Conservation (phyloP, 2,888 invertebrate species). For the Helicoverpa assulta region DNA sequence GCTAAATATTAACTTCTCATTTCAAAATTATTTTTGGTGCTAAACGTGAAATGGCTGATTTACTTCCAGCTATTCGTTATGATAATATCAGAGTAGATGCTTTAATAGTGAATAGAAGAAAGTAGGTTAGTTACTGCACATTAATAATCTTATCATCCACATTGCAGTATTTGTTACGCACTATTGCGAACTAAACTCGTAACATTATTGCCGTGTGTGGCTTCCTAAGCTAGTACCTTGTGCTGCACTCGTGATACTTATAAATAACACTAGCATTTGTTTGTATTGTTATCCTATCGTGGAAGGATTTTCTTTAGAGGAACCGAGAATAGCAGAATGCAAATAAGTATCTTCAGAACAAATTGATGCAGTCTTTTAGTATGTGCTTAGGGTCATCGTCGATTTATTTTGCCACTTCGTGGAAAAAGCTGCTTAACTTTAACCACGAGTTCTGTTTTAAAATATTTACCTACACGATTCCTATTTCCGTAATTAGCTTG, state of each 20-base stretch:
- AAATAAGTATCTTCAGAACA: no score
- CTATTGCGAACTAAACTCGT: slow-evolving; percentile 47
- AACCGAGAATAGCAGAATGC: no score
- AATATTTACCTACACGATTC: slow-evolving; percentile 16
- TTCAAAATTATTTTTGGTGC: background rate
- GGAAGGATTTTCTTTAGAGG: no score
- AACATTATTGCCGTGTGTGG: slow-evolving; percentile 53
- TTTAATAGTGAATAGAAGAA: slow-evolving; percentile 24
- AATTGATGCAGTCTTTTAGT: no score
- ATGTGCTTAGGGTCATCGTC: background rate
- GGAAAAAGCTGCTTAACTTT: background rate
- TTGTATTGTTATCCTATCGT: background rate
- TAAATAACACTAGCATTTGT: slow-evolving; percentile 46
- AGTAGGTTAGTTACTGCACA: slow-evolving; percentile 49
- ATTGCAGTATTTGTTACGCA: slow-evolving; percentile 48
- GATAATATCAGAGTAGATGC: slow-evolving; percentile 16
- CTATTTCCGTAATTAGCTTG: slow-evolving; percentile 43
- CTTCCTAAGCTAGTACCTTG: slow-evolving; percentile 55
- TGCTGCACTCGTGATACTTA: slow-evolving; percentile 43
- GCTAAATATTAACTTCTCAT: background rate
- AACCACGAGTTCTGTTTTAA: background rate
- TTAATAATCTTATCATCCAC: slow-evolving; percentile 50
- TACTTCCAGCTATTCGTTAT: slow-evolving; percentile 14
- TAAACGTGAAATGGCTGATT: background rate
- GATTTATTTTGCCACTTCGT: background rate